These are phyloP conservation scores for Stichodactyla helianthus DNA, from an alignment of 64 coral and sea anemone species.

Conservation along the genomic window DNA sequence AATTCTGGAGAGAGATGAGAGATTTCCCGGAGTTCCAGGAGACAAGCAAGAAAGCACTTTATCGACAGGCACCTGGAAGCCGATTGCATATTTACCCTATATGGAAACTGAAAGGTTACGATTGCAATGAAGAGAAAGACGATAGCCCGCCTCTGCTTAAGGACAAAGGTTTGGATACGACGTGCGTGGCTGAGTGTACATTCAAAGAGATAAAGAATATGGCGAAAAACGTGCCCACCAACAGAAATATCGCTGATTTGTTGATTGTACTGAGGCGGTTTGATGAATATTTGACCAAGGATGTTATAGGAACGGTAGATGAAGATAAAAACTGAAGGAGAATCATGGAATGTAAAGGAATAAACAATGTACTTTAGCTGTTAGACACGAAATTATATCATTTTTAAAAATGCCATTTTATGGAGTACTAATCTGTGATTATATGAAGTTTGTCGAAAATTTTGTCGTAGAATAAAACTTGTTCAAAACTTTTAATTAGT, in stretches of 20 bases:
- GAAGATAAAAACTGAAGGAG: background rate
- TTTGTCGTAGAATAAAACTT: too few relatives aligned
- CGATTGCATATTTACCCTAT: constrained; percentile 20
- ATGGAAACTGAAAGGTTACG: constrained; percentile 47
- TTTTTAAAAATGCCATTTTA: too few relatives aligned
- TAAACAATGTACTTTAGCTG: background rate
- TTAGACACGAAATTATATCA: too few relatives aligned
- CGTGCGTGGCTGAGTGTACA: background rate
- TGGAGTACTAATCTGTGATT: too few relatives aligned
- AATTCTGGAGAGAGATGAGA: constrained; percentile 29
- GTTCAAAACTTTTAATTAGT: too few relatives aligned
- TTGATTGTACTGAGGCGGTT: background rate
- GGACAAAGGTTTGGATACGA: constrained; percentile 1
- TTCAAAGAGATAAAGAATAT: constrained; percentile 15
- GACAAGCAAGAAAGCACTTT: constrained; percentile 15
- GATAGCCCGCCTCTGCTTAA: background rate
- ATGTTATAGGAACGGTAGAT: background rate
- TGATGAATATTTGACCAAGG: background rate
- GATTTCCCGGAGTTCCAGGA: constrained; percentile 55
- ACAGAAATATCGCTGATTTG: background rate
- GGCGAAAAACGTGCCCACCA: constrained; percentile 7
- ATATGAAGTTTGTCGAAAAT: too few relatives aligned
- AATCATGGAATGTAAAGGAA: background rate
- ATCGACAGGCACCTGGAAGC: background rate
- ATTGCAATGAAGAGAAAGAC: background rate